A percentile compares a stretch with the other conserved stretches of the same genome.
Evolutionary conservation across 2,888 invertebrate genomes (phyloP).

Genomic region (Automeris io): DNA sequence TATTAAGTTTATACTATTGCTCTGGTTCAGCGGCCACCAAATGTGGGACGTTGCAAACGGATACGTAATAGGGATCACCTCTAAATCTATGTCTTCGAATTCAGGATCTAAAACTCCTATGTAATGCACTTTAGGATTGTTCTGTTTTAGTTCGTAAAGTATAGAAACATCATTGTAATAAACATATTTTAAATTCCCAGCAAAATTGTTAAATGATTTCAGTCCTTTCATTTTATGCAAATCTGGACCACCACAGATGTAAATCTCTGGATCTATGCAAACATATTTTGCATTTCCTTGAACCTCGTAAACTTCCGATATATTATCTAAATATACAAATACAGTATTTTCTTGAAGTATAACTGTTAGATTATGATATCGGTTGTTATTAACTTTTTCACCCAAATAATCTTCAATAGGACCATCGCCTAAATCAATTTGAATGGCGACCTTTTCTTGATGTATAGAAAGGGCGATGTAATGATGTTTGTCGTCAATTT

Average conservation of each 20-base stretch:
- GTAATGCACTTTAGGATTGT: slow-evolving; percentile 90
- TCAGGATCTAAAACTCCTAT: slow-evolving; percentile 88
- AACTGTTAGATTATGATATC: slow-evolving; percentile 94
- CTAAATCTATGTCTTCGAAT: slow-evolving; percentile 89
- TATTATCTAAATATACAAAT: slow-evolving; percentile 85
- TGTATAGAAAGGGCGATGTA: slow-evolving; percentile 92
- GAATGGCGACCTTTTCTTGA: slow-evolving; percentile 88
- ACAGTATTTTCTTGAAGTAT: slow-evolving; percentile 86
- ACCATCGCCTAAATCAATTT: slow-evolving; percentile 91
- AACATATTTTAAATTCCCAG: slow-evolving; percentile 92
- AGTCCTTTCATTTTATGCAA: slow-evolving; percentile 88
- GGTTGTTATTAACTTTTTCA: slow-evolving; percentile 82
- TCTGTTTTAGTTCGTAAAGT: slow-evolving; percentile 89
- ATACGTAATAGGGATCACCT: slow-evolving; percentile 93
- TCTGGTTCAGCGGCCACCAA: slow-evolving; percentile 90
- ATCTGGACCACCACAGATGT: slow-evolving; percentile 93
- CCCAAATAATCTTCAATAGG: slow-evolving; percentile 83
- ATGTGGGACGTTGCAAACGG: slow-evolving; percentile 94
- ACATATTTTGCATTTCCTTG: slow-evolving; percentile 81
- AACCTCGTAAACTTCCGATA: slow-evolving; percentile 82
- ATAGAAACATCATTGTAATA: slow-evolving; percentile 96
- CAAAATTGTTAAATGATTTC: slow-evolving; percentile 89
- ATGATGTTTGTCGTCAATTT: slow-evolving; percentile 90
- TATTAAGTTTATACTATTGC: slow-evolving; percentile 84
- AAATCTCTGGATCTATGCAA: slow-evolving; percentile 95